These are phyloP conservation scores for Galerucella nymphaeae DNA, from an alignment of 2,888 invertebrate genomes.

Conservation along the genomic window DNA sequence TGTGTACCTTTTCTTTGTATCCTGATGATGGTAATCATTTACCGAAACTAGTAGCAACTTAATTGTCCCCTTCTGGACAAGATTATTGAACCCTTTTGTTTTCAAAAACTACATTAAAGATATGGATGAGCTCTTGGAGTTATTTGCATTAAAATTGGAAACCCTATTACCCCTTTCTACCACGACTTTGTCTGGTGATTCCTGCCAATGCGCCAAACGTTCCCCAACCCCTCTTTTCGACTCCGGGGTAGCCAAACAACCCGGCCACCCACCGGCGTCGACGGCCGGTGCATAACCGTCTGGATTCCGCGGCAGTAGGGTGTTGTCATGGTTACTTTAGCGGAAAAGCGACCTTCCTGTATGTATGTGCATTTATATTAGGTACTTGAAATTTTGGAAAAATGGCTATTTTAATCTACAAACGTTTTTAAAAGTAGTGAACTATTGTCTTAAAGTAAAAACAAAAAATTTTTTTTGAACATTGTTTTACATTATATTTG, in stretches of 20 bases:
- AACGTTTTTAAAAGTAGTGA: too few species aligned
- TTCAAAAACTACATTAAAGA: too few species aligned
- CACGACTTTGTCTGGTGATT: conserved; percentile 1
- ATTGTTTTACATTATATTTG: too few species aligned
- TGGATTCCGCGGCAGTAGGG: conserved; percentile 61
- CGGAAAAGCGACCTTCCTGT: conserved; percentile 48
- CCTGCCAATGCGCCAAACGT: not conserved
- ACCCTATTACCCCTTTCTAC: not conserved
- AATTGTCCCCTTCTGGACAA: too few species aligned
- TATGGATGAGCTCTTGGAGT: too few species aligned
- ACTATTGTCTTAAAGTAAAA: too few species aligned
- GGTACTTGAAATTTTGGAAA: not conserved
- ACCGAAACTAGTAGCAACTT: too few species aligned
- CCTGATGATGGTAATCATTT: too few species aligned
- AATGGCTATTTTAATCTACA: not conserved
- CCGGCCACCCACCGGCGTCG: conserved; percentile 20
- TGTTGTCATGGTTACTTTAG: conserved; percentile 63
- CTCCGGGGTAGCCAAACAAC: not conserved
- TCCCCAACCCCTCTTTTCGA: not conserved
- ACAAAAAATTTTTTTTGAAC: too few species aligned
- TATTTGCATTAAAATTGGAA: not conserved
- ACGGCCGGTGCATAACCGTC: conserved; percentile 52
- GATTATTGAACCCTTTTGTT: too few species aligned
- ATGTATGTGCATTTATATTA: not conserved
- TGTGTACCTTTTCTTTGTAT: too few species aligned